Conservation (phyloP, 1,140 invertebrate genomes). For the Popillia japonica region DNA sequence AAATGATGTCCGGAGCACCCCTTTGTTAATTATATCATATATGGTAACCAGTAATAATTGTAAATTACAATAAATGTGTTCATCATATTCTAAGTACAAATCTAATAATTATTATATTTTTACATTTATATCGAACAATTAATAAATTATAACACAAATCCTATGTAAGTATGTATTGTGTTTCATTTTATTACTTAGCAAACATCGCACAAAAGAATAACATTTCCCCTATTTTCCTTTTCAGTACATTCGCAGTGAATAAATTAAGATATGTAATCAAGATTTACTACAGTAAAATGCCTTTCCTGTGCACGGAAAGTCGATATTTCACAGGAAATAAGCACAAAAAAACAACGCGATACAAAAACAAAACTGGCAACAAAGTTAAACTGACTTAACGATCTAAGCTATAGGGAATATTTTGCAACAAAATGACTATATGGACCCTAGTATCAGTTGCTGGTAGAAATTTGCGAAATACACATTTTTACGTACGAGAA, state of each 20-base stretch:
- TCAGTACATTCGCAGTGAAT: background rate
- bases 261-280: conserved; percentile 6
- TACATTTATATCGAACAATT: background rate
- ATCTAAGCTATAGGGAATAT: too few relatives aligned
- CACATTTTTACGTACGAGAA: too few relatives aligned
- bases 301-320: background rate
- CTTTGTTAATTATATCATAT: background rate
- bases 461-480: too few relatives aligned
- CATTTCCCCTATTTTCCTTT: background rate
- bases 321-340: background rate
- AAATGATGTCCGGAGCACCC: conserved; percentile 63
- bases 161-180: background rate
- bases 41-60: background rate
- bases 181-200: background rate
- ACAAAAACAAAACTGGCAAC: too few relatives aligned
- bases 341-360: too few relatives aligned
- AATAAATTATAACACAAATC: background rate
- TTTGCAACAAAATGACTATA: too few relatives aligned
- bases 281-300: background rate
- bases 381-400: too few relatives aligned
- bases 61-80: conserved; percentile 12
- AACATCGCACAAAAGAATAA: background rate
- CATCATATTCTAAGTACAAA: conserved; percentile 17
- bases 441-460: too few relatives aligned
- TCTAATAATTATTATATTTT: background rate